A percentile compares a stretch with the other conserved stretches of the same genome.
Conservation (phyloP, 2,797 vertebrate species). For the Cuniculus paca region DNA sequence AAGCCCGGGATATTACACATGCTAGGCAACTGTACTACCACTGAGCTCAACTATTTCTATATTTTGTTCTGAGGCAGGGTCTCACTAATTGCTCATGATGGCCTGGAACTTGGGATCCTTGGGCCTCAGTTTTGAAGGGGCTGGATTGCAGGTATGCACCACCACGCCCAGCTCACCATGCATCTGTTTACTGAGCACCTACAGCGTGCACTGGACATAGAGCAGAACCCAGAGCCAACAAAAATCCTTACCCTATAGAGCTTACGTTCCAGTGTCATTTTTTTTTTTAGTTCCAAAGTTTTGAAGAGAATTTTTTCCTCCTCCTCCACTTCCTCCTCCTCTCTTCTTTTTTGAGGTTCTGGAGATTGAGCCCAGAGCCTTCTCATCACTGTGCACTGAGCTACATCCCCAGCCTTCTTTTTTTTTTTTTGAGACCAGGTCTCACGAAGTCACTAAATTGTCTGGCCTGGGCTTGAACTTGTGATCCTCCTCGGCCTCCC, state of each 20-base stretch:
- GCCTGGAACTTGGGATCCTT: not conserved
- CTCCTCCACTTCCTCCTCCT: not conserved
- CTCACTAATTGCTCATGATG: not conserved
- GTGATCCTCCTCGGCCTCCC: not conserved
- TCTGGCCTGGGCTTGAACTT: not conserved
- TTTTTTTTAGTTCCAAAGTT: not conserved
- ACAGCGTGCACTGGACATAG: not conserved
- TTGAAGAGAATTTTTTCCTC: conserved; percentile 3
- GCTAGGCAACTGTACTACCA: not conserved
- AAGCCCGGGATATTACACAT: not conserved
- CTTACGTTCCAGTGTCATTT: not conserved
- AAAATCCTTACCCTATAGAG: not conserved
- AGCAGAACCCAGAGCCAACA: not conserved
- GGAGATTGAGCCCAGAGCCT: not conserved
- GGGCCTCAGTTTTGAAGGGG: not conserved
- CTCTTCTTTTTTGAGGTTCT: not conserved
- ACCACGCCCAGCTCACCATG: not conserved
- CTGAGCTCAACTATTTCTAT: not conserved
- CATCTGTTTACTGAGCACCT: not conserved
- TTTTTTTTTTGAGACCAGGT: not conserved
- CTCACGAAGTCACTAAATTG: not conserved
- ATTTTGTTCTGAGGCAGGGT: not conserved
- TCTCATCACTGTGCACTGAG: not conserved
- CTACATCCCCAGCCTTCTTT: not conserved
- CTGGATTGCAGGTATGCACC: not conserved